Evolutionary conservation across 2,797 vertebrate genomes (phyloP).

Genomic region (Botia almorhae): DNA sequence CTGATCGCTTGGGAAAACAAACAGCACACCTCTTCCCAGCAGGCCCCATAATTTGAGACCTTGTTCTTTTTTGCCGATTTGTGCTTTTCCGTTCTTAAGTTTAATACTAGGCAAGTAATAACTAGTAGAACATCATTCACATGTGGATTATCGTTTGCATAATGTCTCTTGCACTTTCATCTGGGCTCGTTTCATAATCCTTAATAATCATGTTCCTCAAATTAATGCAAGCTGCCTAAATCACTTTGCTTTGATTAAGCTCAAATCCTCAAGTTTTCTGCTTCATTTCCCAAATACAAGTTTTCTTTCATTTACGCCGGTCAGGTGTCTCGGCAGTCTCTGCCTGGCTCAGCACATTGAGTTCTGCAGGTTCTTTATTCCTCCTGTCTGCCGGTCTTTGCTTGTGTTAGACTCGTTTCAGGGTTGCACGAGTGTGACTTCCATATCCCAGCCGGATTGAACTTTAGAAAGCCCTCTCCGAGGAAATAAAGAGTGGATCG

Average conservation of each 20-base stretch:
- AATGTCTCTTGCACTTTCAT: conserved; percentile 35
- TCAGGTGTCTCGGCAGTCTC: conserved; percentile 1
- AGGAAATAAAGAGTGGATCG: conserved; percentile 71
- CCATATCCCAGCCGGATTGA: conserved; percentile 57
- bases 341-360: conserved; percentile 1
- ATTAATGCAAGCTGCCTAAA: conserved; percentile 30
- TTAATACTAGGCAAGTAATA: not conserved
- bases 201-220: conserved; percentile 38
- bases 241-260: conserved; percentile 28
- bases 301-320: conserved; percentile 32
- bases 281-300: conserved; percentile 31
- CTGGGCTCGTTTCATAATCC: conserved; percentile 15
- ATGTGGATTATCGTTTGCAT: conserved; percentile 30
- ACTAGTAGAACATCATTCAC: conserved; percentile 11
- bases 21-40: not conserved
- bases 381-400: conserved; percentile 15
- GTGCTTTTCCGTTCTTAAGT: not conserved
- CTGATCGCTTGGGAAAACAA: too few relatives aligned
- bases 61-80: not conserved
- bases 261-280: conserved; percentile 26
- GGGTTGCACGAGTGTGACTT: conserved; percentile 28
- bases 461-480: conserved; percentile 66
- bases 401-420: not conserved
- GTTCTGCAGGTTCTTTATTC: conserved; percentile 17
- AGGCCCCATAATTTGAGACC: not conserved